Percentiles rank a stretch among this genome's conserved stretches.
phyloP scores from a whole-genome alignment of 2,888 invertebrate genomes.

The Deilephila porcellus region DNA sequence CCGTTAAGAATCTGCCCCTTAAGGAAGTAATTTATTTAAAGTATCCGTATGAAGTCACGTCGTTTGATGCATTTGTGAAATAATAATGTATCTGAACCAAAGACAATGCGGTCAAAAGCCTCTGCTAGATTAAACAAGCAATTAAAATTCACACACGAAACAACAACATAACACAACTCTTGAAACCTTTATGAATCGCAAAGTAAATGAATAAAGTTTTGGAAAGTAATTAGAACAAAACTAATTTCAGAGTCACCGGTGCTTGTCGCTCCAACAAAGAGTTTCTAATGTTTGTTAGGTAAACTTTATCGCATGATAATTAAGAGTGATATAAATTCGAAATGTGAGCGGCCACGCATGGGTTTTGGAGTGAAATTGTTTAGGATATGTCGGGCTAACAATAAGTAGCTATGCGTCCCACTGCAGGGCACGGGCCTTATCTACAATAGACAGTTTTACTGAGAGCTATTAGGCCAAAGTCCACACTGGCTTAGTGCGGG shows the following conservation, averaged over 20 bases:
- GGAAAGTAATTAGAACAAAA: slow-evolving; percentile 69
- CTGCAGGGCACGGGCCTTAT: too few relatives aligned
- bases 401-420: too few relatives aligned
- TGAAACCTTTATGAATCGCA: slow-evolving; percentile 52
- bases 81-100: too few relatives aligned
- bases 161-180: neutral
- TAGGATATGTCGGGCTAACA: neutral
- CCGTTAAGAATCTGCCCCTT: slow-evolving; percentile 44
- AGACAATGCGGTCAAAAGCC: too few relatives aligned
- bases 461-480: too few relatives aligned
- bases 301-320: slow-evolving; percentile 49
- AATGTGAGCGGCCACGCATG: slow-evolving; percentile 20
- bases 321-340: slow-evolving; percentile 40
- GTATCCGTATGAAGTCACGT: slow-evolving; percentile 40
- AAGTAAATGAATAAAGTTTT: slow-evolving; percentile 60
- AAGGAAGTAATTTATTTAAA: slow-evolving; percentile 59
- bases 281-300: slow-evolving; percentile 56
- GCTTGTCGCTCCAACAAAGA: slow-evolving; percentile 60
- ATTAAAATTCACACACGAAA: neutral
- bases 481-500: too few relatives aligned
- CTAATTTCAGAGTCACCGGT: slow-evolving; percentile 66
- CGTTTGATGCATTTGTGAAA: too few relatives aligned
- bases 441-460: too few relatives aligned
- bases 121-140: neutral
- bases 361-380: neutral